Evolutionary conservation across 2,113 vertebrate species (phyloP).

Genomic region (Anolis carolinensis): DNA sequence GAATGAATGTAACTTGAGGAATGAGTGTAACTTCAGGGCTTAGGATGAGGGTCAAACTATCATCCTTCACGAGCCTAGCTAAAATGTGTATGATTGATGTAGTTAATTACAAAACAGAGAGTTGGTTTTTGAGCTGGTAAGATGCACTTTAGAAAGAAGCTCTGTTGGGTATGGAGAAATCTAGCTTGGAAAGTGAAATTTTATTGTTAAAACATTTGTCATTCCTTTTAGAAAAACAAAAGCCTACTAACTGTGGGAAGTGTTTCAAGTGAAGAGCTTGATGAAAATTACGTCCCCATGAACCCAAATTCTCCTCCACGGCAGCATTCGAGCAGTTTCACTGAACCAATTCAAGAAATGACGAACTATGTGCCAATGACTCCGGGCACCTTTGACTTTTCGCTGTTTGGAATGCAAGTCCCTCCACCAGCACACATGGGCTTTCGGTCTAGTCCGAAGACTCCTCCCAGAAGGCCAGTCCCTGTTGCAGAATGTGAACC

Average conservation of each 20-base stretch:
- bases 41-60: background rate
- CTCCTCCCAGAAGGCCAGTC: conserved; percentile 90
- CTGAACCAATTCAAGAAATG: conserved; percentile 90
- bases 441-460: conserved; percentile 96
- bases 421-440: conserved; percentile 98
- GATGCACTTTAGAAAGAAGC: no score
- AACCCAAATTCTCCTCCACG: conserved; percentile 94
- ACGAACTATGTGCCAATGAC: conserved; percentile 98
- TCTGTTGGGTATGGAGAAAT: background rate
- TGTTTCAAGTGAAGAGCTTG: conserved; percentile 90
- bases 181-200: conserved; percentile 8
- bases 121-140: background rate
- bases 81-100: background rate
- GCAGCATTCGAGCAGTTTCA: conserved; percentile 89
- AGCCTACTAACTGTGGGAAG: conserved; percentile 88
- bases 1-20: background rate
- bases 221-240: conserved; percentile 92
- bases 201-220: conserved; percentile 63
- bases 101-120: background rate
- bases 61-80: background rate
- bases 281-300: conserved; percentile 99
- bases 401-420: conserved; percentile 96
- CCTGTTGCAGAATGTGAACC: conserved; percentile 90
- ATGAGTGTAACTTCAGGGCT: background rate
- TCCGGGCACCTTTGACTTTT: conserved; percentile 94